These are phyloP conservation scores for Acridotheres tristis DNA, from an alignment of 2,797 vertebrate species.

Conservation along the genomic window DNA sequence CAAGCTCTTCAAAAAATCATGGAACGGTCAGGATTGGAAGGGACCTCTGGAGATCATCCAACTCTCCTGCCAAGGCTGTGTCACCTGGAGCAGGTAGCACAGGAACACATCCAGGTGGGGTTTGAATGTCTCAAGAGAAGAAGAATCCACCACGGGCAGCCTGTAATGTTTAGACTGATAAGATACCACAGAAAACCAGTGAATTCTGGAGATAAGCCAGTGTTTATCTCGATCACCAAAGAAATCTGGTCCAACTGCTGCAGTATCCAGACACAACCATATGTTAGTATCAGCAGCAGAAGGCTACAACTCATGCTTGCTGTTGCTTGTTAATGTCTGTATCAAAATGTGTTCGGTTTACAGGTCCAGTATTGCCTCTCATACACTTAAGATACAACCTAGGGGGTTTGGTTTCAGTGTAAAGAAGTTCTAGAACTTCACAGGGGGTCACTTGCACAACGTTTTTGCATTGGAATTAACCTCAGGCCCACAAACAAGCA, in stretches of 20 bases:
- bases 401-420: background rate
- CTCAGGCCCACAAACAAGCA: background rate
- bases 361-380: background rate
- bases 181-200: background rate
- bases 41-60: background rate
- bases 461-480: background rate
- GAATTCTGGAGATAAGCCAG: background rate
- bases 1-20: background rate
- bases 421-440: background rate
- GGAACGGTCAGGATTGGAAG: background rate
- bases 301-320: background rate
- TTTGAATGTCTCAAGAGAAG: background rate
- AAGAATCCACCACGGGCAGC: background rate
- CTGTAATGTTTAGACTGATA: background rate
- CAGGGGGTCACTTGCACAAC: background rate
- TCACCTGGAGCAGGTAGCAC: background rate
- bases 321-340: background rate
- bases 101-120: background rate
- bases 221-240: background rate
- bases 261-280: background rate
- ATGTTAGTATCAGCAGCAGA: fast-evolving
- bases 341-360: background rate
- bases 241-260: background rate
- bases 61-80: background rate
- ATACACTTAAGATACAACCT: background rate